Evolutionary conservation across 2,113 vertebrate species (phyloP).

Genomic region (Collichthys lucidus): DNA sequence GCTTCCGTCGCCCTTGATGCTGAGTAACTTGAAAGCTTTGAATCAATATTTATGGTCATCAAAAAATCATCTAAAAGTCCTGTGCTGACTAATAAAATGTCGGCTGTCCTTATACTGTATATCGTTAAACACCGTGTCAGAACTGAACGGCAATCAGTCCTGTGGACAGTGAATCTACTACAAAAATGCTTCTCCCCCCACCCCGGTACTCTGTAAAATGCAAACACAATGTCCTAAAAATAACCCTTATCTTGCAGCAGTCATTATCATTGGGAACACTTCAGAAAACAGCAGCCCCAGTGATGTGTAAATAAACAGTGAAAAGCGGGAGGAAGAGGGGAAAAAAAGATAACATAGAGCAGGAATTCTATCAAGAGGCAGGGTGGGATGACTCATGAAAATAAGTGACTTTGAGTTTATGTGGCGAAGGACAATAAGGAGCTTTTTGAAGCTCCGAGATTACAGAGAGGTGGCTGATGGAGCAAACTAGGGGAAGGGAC

Average conservation of each 20-base stretch:
- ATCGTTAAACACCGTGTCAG: constrained; percentile 42
- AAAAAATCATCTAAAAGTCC: constrained; percentile 50
- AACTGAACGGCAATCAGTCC: constrained; percentile 53
- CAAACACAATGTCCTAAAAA: constrained; percentile 81
- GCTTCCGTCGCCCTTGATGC: constrained; percentile 58
- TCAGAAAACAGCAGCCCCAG: constrained; percentile 78
- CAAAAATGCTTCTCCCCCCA: constrained; percentile 49
- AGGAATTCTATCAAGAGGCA: constrained; percentile 77
- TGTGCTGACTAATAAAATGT: constrained; percentile 51
- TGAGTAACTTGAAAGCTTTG: constrained; percentile 40
- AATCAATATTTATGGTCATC: constrained; percentile 63
- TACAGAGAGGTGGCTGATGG: constrained; percentile 70
- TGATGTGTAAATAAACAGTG: constrained; percentile 79
- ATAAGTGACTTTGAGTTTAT: constrained; percentile 81
- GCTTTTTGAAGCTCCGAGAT: constrained; percentile 79
- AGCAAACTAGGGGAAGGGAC: constrained; percentile 58
- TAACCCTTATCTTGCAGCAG: constrained; percentile 81
- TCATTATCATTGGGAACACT: constrained; percentile 80
- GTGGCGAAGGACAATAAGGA: constrained; percentile 80
- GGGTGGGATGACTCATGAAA: constrained; percentile 81
- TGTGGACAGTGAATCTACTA: constrained; percentile 43
- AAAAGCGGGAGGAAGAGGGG: constrained; percentile 64
- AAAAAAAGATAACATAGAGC: constrained; percentile 72
- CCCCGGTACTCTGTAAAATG: constrained; percentile 67
- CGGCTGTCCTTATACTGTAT: constrained; percentile 32